Evolutionary conservation across 2,888 invertebrate species (phyloP), one percentile per base, ranked within the genome.

Genomic region (Mythimna albipuncta): DNA sequence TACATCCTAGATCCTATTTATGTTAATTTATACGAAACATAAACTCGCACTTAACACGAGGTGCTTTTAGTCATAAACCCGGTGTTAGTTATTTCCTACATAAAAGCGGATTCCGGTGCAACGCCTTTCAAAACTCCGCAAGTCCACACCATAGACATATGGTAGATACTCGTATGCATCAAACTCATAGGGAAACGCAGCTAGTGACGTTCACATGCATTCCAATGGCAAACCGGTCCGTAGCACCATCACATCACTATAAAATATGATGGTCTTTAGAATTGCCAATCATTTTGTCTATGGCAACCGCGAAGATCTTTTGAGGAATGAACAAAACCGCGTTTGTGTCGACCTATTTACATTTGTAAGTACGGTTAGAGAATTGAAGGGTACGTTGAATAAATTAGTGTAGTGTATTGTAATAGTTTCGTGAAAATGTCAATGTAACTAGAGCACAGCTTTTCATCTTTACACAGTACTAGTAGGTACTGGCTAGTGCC

Each of bases 131-230:
- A 50, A 81, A 47, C 55, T n/a, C 19, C 16, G 59, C 58, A 52
- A 52, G 19, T 19, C 50, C 11, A 72, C 50, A 70, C 59, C 72
- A 69, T 62, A 68, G 61, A 81, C 35, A 62, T 68, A 77, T 78
- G 55, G 65, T 66, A 76, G 52, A 59, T 70, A 19, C 47, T 47
- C 44, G 16, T 16, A 77, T 66, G 62, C 75, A 81, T 83, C 76
- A 69, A 68, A 75, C 67, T 64, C 58, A 65, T 73, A 73, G 64
- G 68, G 74, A 76, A 82, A 83, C 55, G 72, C 68, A 79, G 64
- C 75, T 64, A 72, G 71, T 79, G 69, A 79, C 35, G 85, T 76
- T 85, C 72, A 72, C 76, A 82, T 73, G 73, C 85, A 85, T 85
- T 86, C 86, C 85, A 3, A 74, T 50, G 62, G 50, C 4, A 58